These are phyloP conservation scores for Heteronetta atricapilla DNA, from an alignment of 2,113 vertebrate species.

Conservation along the genomic window DNA sequence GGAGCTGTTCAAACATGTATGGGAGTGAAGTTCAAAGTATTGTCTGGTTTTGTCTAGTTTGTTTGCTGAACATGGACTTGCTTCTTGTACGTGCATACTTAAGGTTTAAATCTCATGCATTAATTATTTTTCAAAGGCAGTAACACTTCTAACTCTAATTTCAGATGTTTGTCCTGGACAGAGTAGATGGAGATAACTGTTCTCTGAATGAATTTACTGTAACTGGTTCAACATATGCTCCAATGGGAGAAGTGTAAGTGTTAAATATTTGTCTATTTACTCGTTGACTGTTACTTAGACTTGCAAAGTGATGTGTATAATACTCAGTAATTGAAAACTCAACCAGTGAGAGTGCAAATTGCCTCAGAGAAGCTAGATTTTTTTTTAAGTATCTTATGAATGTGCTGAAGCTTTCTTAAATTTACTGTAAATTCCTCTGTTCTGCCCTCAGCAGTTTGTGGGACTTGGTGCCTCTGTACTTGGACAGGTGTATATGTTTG, in stretches of 20 bases:
- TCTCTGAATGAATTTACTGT: constrained; percentile 93
- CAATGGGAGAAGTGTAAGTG: constrained; percentile 97
- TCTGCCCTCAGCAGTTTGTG: background rate
- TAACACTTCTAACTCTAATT: constrained; percentile 22
- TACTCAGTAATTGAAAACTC: background rate
- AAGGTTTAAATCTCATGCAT: background rate
- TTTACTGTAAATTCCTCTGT: background rate
- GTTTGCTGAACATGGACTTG: background rate
- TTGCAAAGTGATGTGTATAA: background rate
- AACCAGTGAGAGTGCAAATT: background rate
- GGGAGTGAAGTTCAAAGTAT: background rate
- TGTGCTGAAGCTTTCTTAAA: background rate
- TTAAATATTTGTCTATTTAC: constrained; percentile 14
- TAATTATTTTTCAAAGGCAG: constrained; percentile 5
- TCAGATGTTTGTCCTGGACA: constrained; percentile 95
- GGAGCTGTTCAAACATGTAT: background rate
- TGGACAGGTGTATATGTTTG: background rate
- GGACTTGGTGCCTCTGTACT: background rate
- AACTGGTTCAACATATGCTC: constrained; percentile 95
- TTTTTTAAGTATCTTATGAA: background rate
- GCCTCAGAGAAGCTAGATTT: background rate
- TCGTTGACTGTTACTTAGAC: background rate
- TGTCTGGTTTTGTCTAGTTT: background rate
- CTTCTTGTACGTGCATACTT: background rate
- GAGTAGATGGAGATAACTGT: constrained; percentile 88